These are phyloP conservation scores for Solenopsis fugax DNA, from an alignment of 1,140 invertebrate species.

Conservation along the genomic window DNA sequence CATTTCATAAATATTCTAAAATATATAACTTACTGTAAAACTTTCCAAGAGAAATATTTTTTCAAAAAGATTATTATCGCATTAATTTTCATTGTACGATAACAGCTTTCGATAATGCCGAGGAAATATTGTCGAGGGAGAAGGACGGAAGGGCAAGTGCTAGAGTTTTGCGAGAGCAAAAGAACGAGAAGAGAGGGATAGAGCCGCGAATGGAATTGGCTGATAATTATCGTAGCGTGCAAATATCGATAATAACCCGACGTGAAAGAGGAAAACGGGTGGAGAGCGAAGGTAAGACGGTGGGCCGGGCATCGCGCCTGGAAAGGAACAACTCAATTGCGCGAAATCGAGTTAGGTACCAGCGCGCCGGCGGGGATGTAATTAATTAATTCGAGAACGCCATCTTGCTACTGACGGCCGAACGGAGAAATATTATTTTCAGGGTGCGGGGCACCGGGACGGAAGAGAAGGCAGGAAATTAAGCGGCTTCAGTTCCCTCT, in stretches of 20 bases:
- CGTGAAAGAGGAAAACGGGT: slow-evolving; percentile 60
- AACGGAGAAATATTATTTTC: slow-evolving; percentile 80
- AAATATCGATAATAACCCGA: slow-evolving; percentile 81
- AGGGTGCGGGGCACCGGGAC: slow-evolving; percentile 9
- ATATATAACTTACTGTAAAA: not conserved
- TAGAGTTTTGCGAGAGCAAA: not conserved
- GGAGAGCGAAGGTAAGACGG: slow-evolving; percentile 58
- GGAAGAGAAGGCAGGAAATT: slow-evolving; percentile 40
- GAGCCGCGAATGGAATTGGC: slow-evolving; percentile 63
- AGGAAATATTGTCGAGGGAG: slow-evolving; percentile 5
- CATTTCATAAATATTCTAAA: not conserved
- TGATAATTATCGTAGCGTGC: slow-evolving; percentile 84
- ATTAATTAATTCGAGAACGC: slow-evolving; percentile 85
- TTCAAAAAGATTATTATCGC: not conserved
- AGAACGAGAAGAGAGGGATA: slow-evolving; percentile 38
- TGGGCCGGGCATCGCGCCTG: slow-evolving; percentile 63
- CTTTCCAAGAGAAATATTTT: not conserved
- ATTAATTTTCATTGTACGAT: slow-evolving; percentile 9
- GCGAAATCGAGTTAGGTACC: slow-evolving; percentile 83
- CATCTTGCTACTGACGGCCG: slow-evolving; percentile 81
- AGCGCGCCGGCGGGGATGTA: slow-evolving; percentile 78
- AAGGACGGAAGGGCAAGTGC: not conserved
- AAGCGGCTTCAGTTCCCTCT: slow-evolving; percentile 34
- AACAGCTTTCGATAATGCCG: slow-evolving; percentile 13
- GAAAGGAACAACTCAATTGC: slow-evolving; percentile 82